Conservation (phyloP, 2,113 vertebrate species). For the Sceloporus tristichus region DNA sequence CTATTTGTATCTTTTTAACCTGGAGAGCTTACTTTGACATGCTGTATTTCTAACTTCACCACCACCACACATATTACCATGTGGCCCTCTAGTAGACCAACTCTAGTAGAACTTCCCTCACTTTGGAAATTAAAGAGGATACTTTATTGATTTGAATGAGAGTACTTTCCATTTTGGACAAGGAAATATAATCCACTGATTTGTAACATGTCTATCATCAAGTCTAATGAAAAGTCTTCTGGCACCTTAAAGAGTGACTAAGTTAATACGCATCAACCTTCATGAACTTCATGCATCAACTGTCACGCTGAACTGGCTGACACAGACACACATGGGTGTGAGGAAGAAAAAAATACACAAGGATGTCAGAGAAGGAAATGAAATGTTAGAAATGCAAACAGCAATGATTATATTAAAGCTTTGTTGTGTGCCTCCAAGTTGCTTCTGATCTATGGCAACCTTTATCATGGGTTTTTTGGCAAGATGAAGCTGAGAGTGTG, state of each 20-base stretch:
- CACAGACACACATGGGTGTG: background rate
- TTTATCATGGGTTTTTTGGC: too few species aligned
- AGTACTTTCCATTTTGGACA: background rate
- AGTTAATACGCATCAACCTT: background rate
- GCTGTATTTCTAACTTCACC: too few species aligned
- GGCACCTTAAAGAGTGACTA: background rate
- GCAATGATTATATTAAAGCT: background rate
- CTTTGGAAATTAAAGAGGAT: too few species aligned
- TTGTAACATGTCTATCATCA: constrained; percentile 1
- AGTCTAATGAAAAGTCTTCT: too few species aligned
- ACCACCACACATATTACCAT: too few species aligned
- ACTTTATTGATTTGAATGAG: background rate
- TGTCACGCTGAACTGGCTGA: background rate
- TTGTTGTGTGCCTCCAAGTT: background rate
- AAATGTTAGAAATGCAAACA: background rate
- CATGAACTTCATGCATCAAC: background rate
- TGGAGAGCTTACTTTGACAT: too few species aligned
- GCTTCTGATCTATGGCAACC: background rate
- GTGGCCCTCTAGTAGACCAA: too few species aligned
- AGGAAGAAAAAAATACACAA: background rate
- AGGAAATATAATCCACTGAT: background rate
- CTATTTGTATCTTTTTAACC: too few species aligned
- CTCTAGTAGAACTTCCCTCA: too few species aligned
- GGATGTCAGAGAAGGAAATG: too few species aligned
- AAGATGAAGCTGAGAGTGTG: too few species aligned